phyloP scores from a whole-genome alignment of 1,140 invertebrate species.

The Trichogramma pretiosum region DNA sequence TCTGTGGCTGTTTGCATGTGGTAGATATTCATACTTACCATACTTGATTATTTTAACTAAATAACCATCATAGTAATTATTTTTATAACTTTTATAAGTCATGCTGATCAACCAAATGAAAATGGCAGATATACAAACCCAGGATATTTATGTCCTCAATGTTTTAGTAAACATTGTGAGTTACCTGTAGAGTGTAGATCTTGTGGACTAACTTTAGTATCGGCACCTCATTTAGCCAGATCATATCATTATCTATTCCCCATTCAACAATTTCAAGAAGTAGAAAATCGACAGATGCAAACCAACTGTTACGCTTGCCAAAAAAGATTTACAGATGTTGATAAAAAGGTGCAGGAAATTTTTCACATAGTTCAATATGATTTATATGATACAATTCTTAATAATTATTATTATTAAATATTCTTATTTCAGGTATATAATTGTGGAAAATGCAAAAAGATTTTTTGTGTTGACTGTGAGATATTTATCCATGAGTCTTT shows the following conservation, averaged over 20 bases:
- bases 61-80: conserved; percentile 2
- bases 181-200: conserved; percentile 92
- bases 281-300: conserved; percentile 42
- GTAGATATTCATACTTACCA: conserved; percentile 43
- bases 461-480: conserved; percentile 92
- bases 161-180: conserved; percentile 94
- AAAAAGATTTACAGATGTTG: conserved; percentile 55
- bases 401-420: conserved; percentile 9
- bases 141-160: conserved; percentile 94
- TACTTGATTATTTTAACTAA: conserved; percentile 2
- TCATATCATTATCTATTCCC: conserved; percentile 97
- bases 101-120: conserved; percentile 66
- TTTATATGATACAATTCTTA: conserved; percentile 4
- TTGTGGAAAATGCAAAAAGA: conserved; percentile 69
- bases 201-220: conserved; percentile 93
- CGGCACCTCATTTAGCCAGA: conserved; percentile 90
- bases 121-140: conserved; percentile 56
- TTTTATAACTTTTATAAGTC: conserved; percentile 47
- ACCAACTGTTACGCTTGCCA: conserved; percentile 65
- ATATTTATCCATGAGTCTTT: conserved; percentile 86
- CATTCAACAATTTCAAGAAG: conserved; percentile 74
- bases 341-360: conserved; percentile 58
- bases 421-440: conserved; percentile 63
- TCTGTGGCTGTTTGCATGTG: conserved; percentile 78
- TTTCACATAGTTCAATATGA: background rate